Conservation (phyloP, 2,888 invertebrate species). For the Apamea anceps region DNA sequence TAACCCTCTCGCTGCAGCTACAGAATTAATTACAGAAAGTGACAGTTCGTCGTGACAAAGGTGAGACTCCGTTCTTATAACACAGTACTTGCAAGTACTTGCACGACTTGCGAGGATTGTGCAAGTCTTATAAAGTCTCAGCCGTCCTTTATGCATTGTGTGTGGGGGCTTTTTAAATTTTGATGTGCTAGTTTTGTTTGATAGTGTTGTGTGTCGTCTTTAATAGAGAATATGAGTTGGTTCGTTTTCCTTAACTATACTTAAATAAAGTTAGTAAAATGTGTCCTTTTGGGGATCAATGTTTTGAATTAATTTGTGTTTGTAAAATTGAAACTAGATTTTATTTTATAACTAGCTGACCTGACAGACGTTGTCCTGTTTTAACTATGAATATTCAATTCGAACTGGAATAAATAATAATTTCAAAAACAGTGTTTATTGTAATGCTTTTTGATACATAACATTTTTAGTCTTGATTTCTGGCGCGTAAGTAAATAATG, state of each 20-base stretch:
- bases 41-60: slow-evolving; percentile 50
- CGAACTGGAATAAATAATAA: no score
- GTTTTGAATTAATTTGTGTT: neutral
- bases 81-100: slow-evolving; percentile 21
- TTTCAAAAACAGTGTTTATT: no score
- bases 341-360: neutral
- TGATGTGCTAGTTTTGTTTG: slow-evolving; percentile 3
- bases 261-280: neutral
- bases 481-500: no score
- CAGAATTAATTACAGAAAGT: slow-evolving; percentile 53
- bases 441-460: no score
- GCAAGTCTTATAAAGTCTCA: slow-evolving; percentile 22
- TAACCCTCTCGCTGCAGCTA: slow-evolving; percentile 20
- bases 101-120: slow-evolving; percentile 26
- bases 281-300: neutral
- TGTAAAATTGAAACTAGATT: neutral
- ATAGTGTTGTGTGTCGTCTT: neutral
- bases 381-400: no score
- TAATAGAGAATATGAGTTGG: neutral
- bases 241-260: neutral
- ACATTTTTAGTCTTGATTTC: no score
- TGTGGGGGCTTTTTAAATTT: slow-evolving; percentile 36
- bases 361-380: no score
- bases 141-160: slow-evolving; percentile 47
- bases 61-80: slow-evolving; percentile 32